Conservation (phyloP, 2,888 invertebrate species). For the Hydroisotoma schaefferi region DNA sequence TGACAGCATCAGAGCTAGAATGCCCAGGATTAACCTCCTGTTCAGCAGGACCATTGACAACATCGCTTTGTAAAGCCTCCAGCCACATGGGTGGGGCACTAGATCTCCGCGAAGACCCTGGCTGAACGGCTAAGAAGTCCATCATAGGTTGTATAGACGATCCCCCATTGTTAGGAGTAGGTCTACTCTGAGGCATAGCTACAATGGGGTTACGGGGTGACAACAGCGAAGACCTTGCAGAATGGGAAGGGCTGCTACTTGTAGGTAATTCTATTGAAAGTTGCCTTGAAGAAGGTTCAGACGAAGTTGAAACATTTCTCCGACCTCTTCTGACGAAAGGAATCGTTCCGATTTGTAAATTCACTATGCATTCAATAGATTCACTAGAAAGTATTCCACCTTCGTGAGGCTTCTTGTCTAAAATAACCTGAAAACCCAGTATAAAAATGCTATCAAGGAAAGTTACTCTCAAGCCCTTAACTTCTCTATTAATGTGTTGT, state of each 20-base stretch:
- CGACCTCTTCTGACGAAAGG: background rate
- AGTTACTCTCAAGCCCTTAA: too few relatives aligned
- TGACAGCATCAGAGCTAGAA: too few relatives aligned
- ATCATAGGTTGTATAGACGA: background rate
- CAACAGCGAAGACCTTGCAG: background rate
- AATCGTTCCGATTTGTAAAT: slow-evolving; percentile 10
- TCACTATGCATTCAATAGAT: background rate
- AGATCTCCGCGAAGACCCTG: slow-evolving; percentile 2
- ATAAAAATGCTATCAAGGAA: too few relatives aligned
- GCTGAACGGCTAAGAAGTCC: slow-evolving; percentile 3
- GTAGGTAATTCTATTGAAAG: background rate
- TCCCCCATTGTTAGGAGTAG: background rate
- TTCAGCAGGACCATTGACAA: background rate
- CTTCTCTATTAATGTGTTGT: too few relatives aligned
- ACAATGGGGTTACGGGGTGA: too few relatives aligned
- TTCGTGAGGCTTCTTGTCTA: too few relatives aligned
- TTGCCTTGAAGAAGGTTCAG: background rate
- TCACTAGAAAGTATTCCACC: too few relatives aligned
- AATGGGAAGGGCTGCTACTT: too few relatives aligned
- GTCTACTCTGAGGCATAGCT: background rate
- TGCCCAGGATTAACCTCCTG: too few relatives aligned
- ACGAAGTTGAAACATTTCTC: background rate
- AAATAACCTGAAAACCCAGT: too few relatives aligned
- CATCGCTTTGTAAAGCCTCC: background rate
- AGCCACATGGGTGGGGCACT: slow-evolving; percentile 8